These are phyloP conservation scores for Pangasius djambal DNA, from an alignment of 2,797 vertebrate genomes.

Conservation along the genomic window DNA sequence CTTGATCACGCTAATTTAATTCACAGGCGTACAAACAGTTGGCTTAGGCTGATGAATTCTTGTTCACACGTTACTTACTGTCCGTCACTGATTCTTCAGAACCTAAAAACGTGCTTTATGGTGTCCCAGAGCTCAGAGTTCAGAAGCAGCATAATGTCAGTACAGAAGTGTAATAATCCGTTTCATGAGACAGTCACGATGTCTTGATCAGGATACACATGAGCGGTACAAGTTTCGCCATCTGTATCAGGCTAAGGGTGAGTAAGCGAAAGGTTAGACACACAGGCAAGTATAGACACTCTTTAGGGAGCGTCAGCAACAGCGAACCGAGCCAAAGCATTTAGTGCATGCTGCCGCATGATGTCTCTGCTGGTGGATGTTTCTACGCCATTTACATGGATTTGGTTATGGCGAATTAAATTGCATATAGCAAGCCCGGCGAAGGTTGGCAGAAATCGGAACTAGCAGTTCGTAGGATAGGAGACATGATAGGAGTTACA, in stretches of 20 bases:
- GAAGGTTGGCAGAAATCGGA: not conserved
- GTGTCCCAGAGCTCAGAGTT: not conserved
- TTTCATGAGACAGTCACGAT: not conserved
- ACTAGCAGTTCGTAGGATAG: not conserved
- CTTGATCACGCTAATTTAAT: not conserved
- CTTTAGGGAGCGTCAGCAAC: not conserved
- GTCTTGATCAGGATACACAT: not conserved
- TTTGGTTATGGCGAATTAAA: not conserved
- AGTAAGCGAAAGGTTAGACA: not conserved
- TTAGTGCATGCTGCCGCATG: not conserved
- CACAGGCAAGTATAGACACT: not conserved
- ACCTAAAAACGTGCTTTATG: not conserved
- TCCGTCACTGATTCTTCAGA: not conserved
- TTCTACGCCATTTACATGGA: not conserved
- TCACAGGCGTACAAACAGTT: not conserved
- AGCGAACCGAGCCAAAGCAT: not conserved
- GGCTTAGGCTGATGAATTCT: not conserved
- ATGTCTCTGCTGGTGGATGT: not conserved
- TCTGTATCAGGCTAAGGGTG: not conserved
- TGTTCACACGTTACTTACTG: not conserved
- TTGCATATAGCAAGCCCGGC: too few species aligned
- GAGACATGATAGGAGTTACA: not conserved
- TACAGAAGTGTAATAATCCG: not conserved
- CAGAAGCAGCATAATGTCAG: not conserved
- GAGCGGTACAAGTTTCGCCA: not conserved